A percentile compares a stretch with the other conserved stretches of the same genome.
Evolutionary conservation across 2,113 vertebrate species (phyloP).

Genomic region (Mus pahari): DNA sequence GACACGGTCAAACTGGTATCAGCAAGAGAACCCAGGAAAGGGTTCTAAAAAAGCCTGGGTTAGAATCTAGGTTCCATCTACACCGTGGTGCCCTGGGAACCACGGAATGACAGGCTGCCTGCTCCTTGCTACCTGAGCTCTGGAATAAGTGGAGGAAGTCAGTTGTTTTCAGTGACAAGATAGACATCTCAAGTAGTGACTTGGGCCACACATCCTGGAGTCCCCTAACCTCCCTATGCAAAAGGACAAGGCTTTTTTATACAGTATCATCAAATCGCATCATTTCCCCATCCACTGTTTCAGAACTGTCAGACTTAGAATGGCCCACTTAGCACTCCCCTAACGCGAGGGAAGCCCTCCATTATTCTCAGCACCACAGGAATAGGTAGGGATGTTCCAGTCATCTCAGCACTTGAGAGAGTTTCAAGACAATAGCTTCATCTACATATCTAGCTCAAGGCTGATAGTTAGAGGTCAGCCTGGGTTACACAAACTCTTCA

Average conservation of each 20-base stretch:
- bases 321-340: background rate
- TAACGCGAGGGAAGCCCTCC: background rate
- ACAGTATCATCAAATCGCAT: background rate
- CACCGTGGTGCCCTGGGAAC: background rate
- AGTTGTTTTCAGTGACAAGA: background rate
- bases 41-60: background rate
- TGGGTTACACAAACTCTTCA: background rate
- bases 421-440: background rate
- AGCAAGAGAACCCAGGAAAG: background rate
- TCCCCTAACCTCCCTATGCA: background rate
- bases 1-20: background rate
- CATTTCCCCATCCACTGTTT: background rate
- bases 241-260: background rate
- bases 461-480: background rate
- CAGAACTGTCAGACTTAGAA: no score
- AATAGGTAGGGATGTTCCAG: background rate
- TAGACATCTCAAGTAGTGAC: background rate
- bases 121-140: background rate
- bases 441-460: background rate
- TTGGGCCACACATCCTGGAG: background rate
- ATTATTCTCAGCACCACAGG: background rate
- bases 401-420: background rate
- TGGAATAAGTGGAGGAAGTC: background rate
- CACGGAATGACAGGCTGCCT: background rate
- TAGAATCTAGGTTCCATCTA: background rate